A percentile compares a stretch with the other conserved stretches of the same genome.
Evolutionary conservation across 2,888 invertebrate genomes (phyloP).

Genomic region (Argyresthia goedartella): DNA sequence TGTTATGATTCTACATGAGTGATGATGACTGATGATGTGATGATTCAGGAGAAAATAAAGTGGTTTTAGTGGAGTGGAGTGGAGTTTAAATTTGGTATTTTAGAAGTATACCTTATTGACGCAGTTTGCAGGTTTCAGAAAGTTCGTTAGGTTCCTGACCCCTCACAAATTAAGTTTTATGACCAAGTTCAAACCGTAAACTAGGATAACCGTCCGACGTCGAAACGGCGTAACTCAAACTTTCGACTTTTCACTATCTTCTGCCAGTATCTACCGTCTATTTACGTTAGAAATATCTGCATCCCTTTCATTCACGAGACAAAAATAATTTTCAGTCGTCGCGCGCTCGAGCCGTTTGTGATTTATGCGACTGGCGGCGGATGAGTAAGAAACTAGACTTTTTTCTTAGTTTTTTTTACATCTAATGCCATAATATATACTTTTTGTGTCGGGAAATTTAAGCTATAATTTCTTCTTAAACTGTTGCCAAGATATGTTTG

Average conservation of each 20-base stretch:
- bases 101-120: no score
- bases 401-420: background rate
- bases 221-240: background rate
- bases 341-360: background rate
- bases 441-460: background rate
- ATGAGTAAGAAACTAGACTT: background rate
- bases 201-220: conserved; percentile 19
- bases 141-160: no score
- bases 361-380: background rate
- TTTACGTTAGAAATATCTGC: background rate
- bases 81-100: no score
- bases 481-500: background rate
- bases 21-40: no score
- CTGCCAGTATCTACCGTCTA: background rate
- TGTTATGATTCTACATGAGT: no score
- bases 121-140: no score
- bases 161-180: no score
- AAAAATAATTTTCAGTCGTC: conserved; percentile 1
- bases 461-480: background rate
- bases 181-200: no score
- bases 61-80: no score
- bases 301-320: background rate
- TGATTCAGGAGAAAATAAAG: no score
- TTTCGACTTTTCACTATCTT: background rate
- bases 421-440: background rate